Base-by-base conservation (phyloP, 2,888 invertebrate genomes). In the Rotaria socialis region DNA sequence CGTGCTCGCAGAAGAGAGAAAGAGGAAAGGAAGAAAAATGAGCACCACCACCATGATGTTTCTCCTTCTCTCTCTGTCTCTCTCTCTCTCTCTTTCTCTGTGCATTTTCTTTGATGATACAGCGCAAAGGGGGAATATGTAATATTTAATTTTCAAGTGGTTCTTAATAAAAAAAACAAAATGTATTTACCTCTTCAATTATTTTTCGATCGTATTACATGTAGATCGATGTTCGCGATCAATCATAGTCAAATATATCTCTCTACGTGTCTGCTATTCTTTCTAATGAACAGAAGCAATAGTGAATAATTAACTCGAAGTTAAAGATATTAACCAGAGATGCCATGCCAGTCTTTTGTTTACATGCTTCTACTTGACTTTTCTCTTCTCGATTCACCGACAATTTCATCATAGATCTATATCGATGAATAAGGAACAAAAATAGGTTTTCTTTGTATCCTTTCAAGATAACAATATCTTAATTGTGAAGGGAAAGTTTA, bases 101-200 rank as follows among this genome's bases (percentile, higher is more conserved):
- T 35, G 35, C 24, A 10, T 5, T 16, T 67, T 27, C 14, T 27
- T 67, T 10, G 47, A 24, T 67, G 67, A 67, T 67, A 67, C 67
- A 16, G 2, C 6, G 5, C 55, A 55, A 2, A 55, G 7, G 14
- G 14, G 22, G 55, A 22, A 55, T 27, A 67, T 67, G 67, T 35
- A 67, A 67, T 67, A 67, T 67, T 67, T 67, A 67, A 67, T 67
- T 67, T 67, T 67, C 35, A 67, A 67, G 67, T 67, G 35, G 27
- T 67, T 67, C 67, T 67, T 35, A 4, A 67, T 35, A 35, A 35
- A 14, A 67, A 16, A 55, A 55, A 52, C 52, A 52, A 4, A 35
- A 16, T 67, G 35, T 19, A 27, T 67, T 67, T 67, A 67, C 67
- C 67, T 67, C 35, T 67, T 67, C 67, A 67, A 14, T 60, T 2